Conservation (phyloP, 2,888 invertebrate species). For the Cyaniris semiargus region DNA sequence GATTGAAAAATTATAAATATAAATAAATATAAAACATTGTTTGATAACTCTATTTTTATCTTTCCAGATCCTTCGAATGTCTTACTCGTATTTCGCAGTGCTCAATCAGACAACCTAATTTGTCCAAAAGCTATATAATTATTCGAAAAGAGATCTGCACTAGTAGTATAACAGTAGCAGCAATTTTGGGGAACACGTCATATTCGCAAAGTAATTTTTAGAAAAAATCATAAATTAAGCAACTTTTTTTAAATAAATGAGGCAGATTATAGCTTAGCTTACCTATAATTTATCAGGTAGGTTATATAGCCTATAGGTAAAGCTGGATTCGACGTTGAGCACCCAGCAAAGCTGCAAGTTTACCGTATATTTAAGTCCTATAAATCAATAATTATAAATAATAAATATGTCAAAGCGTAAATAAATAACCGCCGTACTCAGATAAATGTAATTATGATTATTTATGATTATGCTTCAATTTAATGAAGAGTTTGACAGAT, state of each 20-base stretch:
- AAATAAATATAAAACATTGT: not conserved
- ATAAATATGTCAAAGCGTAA: not conserved
- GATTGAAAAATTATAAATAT: not conserved
- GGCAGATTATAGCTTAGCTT: too few relatives aligned
- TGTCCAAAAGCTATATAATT: not conserved
- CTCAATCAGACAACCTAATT: conserved; percentile 54
- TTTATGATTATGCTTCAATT: too few relatives aligned
- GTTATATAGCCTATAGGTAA: too few relatives aligned
- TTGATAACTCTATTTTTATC: conserved; percentile 4
- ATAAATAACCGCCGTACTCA: too few relatives aligned
- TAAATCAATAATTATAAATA: not conserved
- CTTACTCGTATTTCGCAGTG: conserved; percentile 69
- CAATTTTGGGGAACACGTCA: not conserved
- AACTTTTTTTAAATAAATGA: too few relatives aligned
- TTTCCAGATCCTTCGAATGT: conserved; percentile 68
- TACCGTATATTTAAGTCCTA: not conserved
- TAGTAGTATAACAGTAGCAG: not conserved
- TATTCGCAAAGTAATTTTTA: not conserved
- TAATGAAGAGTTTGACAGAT: too few relatives aligned
- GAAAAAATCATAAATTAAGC: not conserved
- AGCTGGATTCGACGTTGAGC: too few relatives aligned
- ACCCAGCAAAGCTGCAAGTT: not conserved
- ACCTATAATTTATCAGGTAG: too few relatives aligned
- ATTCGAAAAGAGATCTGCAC: not conserved
- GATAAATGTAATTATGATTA: too few relatives aligned